Base-by-base conservation (phyloP, 2,797 vertebrate species). In the Sardinella longiceps region DNA sequence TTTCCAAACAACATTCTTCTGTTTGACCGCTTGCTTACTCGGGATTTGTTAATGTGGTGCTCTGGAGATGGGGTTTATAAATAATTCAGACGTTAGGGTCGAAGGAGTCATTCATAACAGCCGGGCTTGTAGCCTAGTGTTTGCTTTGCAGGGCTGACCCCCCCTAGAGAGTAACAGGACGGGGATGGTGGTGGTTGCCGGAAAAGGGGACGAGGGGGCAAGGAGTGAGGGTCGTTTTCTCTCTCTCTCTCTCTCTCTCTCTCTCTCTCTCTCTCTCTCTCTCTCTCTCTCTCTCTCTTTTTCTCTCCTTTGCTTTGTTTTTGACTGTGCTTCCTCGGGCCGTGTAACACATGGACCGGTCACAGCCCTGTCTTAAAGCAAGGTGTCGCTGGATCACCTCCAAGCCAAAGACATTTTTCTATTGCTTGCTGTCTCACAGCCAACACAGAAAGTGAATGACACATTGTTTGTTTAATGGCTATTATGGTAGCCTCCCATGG, bases 1-100 rank as follows among this genome's bases (percentile, higher is more conserved):
- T 84, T 81, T 56, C 50, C 86, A 51, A 70, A 80, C 25, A 86
- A 86, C 58, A 83, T 51, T 70, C 63, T 83, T 74, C 30, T 74
- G 74, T 60, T 20, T 83, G 37, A 74, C 25, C 33, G 37, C 77
- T 77, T 81, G 80, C 80, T 81, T 84, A 88, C 66, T 85, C 84
- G 83, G 81, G 84, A 87, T 87, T 87, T 88, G 86, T 87, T 83
- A 85, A 86, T 88, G 83, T 84, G 85, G 85, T 87, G 86, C 85
- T 87, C 81, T 84, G 39, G 85, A 89, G 86, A 88, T 88, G 83
- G 85, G 82, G 84, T 89, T 86, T 86, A 88, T 89, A 84, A 89
- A 89, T 86, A 88, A 89, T 85, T 87, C 87, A 90, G 83, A 85
- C 81, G 50, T 84, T 50, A 84, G 89, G 81, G 70, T 77, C 86